A percentile compares a stretch with the other conserved stretches of the same genome.
Conservation (phyloP, 1,140 invertebrate genomes). For the Lutraria rhynchaena region DNA sequence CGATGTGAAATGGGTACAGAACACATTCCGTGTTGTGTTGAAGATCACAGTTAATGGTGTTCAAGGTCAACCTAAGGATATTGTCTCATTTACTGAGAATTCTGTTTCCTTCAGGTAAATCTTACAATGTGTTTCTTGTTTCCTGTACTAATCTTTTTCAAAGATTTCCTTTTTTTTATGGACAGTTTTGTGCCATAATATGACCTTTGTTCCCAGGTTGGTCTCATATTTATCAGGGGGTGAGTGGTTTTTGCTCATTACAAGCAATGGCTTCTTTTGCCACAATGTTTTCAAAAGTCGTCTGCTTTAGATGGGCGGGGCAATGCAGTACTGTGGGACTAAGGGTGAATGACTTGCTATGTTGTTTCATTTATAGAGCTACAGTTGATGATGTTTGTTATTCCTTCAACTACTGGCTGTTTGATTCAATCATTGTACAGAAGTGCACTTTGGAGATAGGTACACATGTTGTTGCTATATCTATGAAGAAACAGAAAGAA, state of each 20-base stretch:
- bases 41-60: slow-evolving; percentile 36
- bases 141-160: too few relatives aligned
- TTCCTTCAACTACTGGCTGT: slow-evolving; percentile 25
- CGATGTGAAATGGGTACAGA: slow-evolving; percentile 52
- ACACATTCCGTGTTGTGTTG: slow-evolving; percentile 36
- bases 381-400: slow-evolving; percentile 5
- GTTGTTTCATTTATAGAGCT: slow-evolving; percentile 14
- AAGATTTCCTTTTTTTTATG: too few relatives aligned
- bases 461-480: slow-evolving; percentile 20
- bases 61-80: neutral
- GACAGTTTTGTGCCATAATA: too few relatives aligned
- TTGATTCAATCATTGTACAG: slow-evolving; percentile 30
- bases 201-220: neutral
- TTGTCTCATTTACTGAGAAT: slow-evolving; percentile 33
- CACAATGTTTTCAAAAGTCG: too few relatives aligned
- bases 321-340: neutral
- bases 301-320: too few relatives aligned
- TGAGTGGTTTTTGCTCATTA: too few relatives aligned
- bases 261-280: too few relatives aligned
- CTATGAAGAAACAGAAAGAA: slow-evolving; percentile 44
- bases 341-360: neutral
- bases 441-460: slow-evolving; percentile 28
- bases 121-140: too few relatives aligned
- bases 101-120: slow-evolving; percentile 45
- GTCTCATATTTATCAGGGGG: neutral